Percentiles rank a stretch among this genome's conserved stretches.
Conservation (phyloP, 2,797 vertebrate species). For the Fistularia tabacaria region DNA sequence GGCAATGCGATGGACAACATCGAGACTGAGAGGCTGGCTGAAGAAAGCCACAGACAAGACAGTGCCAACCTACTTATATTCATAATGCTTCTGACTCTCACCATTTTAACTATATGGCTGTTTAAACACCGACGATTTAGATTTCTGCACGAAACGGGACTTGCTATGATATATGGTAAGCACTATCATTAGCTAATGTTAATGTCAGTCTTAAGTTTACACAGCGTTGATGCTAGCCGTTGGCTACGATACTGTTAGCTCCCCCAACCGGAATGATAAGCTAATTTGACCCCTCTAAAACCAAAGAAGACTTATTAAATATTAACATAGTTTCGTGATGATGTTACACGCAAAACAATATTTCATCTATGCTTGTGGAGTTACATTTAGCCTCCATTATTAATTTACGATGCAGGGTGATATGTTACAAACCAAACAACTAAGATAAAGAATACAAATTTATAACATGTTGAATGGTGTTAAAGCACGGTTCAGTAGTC, state of each 20-base stretch:
- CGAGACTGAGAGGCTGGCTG: constrained; percentile 86
- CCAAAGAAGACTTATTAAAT: neutral
- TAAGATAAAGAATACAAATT: too few relatives aligned
- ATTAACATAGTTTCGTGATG: neutral
- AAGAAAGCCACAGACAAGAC: constrained; percentile 87
- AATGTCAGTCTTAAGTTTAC: neutral
- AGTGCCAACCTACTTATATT: constrained; percentile 87
- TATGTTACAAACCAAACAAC: too few relatives aligned
- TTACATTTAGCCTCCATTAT: too few relatives aligned
- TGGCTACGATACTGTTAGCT: constrained; percentile 18
- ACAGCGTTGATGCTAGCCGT: constrained; percentile 30
- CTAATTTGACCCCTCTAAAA: constrained; percentile 9
- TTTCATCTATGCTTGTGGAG: too few relatives aligned
- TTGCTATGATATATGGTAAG: constrained; percentile 91
- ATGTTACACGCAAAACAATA: neutral
- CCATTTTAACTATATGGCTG: constrained; percentile 90
- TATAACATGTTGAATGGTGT: too few relatives aligned
- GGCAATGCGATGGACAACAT: constrained; percentile 81
- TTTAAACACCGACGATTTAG: constrained; percentile 86
- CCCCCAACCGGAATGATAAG: constrained; percentile 7
- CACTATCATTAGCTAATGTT: neutral
- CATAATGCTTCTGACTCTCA: constrained; percentile 86
- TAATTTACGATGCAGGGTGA: too few relatives aligned
- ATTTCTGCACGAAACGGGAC: constrained; percentile 87
- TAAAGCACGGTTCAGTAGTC: too few relatives aligned